Evolutionary conservation across 2,888 invertebrate species (phyloP).

Genomic region (Cantharis lateralis): DNA sequence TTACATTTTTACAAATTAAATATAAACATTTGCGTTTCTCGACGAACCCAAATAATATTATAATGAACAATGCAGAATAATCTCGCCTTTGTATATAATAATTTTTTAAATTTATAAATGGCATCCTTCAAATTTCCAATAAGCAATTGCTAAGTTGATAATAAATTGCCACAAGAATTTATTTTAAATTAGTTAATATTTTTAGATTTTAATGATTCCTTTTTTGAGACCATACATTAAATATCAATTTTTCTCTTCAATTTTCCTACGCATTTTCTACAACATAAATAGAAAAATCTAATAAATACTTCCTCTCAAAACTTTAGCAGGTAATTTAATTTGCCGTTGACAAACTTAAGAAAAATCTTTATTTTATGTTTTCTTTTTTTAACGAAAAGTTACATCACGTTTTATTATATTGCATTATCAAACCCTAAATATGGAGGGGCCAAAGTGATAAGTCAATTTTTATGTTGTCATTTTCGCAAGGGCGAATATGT

Average conservation of each 20-base stretch:
- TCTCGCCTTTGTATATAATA: background rate
- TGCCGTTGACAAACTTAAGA: background rate
- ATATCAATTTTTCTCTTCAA: background rate
- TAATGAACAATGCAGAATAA: background rate
- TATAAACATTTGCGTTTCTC: background rate
- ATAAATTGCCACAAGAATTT: background rate
- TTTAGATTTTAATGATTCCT: background rate
- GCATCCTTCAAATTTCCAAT: background rate
- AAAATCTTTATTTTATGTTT: background rate
- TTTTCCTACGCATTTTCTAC: background rate
- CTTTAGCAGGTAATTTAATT: background rate
- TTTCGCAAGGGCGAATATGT: background rate
- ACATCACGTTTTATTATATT: background rate
- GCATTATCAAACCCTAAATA: background rate
- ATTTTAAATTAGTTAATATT: background rate
- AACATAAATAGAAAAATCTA: background rate
- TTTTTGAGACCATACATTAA: background rate
- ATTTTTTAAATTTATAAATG: background rate
- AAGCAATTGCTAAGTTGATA: background rate
- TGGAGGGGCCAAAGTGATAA: background rate
- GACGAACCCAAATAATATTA: background rate
- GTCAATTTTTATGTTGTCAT: background rate
- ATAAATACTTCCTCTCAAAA: background rate
- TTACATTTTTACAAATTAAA: background rate
- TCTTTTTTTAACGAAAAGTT: background rate